phyloP scores from a whole-genome alignment of 35 echinoderm and acorn worm species.

The Strongylocentrotus purpuratus region DNA sequence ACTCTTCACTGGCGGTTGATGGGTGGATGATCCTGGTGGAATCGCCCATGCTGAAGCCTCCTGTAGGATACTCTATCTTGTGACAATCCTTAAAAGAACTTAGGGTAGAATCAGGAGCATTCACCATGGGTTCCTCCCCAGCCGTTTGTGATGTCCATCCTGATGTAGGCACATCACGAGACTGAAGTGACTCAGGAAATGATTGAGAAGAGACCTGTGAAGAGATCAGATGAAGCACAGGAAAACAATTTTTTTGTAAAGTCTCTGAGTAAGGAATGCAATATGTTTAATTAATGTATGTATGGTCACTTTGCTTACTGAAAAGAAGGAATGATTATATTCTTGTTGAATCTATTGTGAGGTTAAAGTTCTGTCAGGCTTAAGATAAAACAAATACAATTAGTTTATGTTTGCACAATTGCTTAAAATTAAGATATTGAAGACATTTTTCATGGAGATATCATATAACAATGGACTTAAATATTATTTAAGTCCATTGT shows the following conservation, averaged over 20 bases:
- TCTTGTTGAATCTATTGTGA: no score
- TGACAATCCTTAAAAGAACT: constrained; percentile 26
- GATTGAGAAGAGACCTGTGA: neutral
- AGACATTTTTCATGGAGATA: no score
- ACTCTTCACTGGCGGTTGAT: neutral
- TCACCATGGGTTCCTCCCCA: neutral
- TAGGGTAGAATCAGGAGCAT: neutral
- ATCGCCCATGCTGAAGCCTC: neutral
- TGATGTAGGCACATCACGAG: neutral
- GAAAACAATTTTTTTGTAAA: no score
- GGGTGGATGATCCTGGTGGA: neutral
- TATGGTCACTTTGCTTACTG: no score
- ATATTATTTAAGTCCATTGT: neutral
- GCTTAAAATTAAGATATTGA: no score
- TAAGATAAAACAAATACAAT: no score
- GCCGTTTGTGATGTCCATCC: neutral
- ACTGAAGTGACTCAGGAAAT: neutral
- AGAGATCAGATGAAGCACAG: neutral
- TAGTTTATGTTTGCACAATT: no score
- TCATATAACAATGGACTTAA: no score
- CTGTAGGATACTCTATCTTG: neutral
- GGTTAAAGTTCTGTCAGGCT: no score
- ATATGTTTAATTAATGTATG: no score
- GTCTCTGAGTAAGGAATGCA: no score
- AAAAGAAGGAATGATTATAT: no score